A percentile compares a stretch with the other conserved stretches of the same genome.
These are phyloP conservation scores for Eulemur rufifrons DNA, from an alignment of 2,113 vertebrate species.

Conservation along the genomic window DNA sequence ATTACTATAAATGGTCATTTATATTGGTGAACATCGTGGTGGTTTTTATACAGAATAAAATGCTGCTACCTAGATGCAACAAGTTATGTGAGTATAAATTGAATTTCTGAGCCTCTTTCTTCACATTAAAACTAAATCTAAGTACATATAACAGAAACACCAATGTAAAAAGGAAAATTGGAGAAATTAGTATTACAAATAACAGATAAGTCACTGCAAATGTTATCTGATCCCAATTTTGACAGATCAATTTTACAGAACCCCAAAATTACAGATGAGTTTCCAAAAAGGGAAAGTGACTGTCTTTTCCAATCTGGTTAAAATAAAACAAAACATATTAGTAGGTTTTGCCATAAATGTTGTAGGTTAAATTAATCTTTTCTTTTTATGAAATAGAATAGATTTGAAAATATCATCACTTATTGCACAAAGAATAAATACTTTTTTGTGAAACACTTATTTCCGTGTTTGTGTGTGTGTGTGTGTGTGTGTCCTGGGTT, in stretches of 20 bases:
- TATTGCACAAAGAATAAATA: background rate
- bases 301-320: background rate
- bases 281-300: background rate
- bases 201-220: background rate
- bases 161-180: background rate
- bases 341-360: background rate
- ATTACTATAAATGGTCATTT: constrained; percentile 4
- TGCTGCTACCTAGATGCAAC: background rate
- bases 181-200: background rate
- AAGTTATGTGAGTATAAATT: background rate
- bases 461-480: background rate
- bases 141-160: background rate
- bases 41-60: background rate
- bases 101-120: background rate
- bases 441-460: background rate
- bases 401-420: background rate
- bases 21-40: background rate
- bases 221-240: background rate
- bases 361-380: constrained; percentile 7
- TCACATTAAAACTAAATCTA: background rate
- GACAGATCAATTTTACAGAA: background rate
- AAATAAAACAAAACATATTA: background rate
- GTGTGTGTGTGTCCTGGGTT: background rate
- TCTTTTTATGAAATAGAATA: background rate
- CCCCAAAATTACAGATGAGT: background rate